A percentile compares a stretch with the other conserved stretches of the same genome.
Evolutionary conservation across 2,113 vertebrate genomes (phyloP).

Genomic region (Centropus unirufus): DNA sequence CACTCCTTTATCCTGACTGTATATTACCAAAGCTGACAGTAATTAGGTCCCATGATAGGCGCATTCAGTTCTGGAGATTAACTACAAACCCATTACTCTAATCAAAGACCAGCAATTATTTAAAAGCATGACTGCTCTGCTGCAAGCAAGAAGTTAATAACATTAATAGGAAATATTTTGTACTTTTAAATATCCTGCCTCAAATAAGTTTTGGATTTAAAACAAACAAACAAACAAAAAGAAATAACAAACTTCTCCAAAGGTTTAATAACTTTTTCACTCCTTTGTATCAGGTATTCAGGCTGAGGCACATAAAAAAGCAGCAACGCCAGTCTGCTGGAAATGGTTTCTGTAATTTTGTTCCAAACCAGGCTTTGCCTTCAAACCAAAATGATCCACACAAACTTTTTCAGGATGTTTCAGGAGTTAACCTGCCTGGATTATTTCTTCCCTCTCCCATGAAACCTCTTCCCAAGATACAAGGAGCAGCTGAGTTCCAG

Average conservation of each 20-base stretch:
- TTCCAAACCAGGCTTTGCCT: not conserved
- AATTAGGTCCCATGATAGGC: not conserved
- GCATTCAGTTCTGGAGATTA: not conserved
- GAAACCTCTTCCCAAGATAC: fast-evolving
- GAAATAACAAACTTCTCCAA: not conserved
- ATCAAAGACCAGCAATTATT: not conserved
- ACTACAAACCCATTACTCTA: not conserved
- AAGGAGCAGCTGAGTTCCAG: fast-evolving
- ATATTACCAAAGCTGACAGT: not conserved
- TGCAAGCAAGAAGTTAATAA: not conserved
- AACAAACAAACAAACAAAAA: not conserved
- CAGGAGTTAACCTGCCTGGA: fast-evolving
- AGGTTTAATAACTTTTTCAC: not conserved
- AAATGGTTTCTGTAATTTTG: not conserved
- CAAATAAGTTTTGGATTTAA: no score
- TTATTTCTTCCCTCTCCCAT: fast-evolving
- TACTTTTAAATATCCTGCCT: not conserved
- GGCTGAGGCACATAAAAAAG: not conserved
- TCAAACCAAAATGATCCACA: not conserved
- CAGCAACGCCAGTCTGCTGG: not conserved
- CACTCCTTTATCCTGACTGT: not conserved
- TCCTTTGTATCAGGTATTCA: not conserved
- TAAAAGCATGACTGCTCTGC: not conserved
- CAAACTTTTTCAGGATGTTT: not conserved
- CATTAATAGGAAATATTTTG: not conserved